These are phyloP conservation scores for Argyrosomus regius DNA, from an alignment of 2,797 vertebrate genomes.

Conservation along the genomic window DNA sequence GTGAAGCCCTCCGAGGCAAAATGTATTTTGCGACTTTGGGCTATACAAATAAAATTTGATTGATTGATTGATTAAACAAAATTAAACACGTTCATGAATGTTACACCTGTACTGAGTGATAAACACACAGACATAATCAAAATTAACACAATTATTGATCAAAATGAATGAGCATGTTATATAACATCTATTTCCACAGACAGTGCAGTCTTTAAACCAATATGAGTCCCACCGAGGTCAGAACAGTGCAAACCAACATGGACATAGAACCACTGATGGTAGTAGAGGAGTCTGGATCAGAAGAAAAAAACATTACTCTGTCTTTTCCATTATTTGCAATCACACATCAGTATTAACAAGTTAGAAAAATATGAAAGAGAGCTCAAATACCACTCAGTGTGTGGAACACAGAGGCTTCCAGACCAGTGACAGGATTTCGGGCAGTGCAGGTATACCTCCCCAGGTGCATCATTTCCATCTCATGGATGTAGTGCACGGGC, in stretches of 20 bases:
- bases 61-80: background rate
- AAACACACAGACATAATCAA: background rate
- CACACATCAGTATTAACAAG: slow-evolving; percentile 9
- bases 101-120: no score
- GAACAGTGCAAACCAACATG: slow-evolving; percentile 51
- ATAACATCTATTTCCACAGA: slow-evolving; percentile 14
- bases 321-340: slow-evolving; percentile 11
- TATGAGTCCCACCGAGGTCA: slow-evolving; percentile 40
- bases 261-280: slow-evolving; percentile 45
- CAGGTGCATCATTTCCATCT: slow-evolving; percentile 47
- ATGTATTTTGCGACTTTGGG: no score
- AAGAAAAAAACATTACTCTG: slow-evolving; percentile 51
- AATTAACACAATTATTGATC: background rate
- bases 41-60: no score
- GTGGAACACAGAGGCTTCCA: slow-evolving; percentile 37
- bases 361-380: slow-evolving; percentile 6
- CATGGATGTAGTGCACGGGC: slow-evolving; percentile 20
- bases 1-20: no score
- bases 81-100: no score
- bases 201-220: slow-evolving; percentile 33
- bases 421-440: slow-evolving; percentile 51
- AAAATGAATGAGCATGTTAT: background rate
- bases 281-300: slow-evolving; percentile 54
- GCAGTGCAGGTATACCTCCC: slow-evolving; percentile 69
- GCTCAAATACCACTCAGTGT: slow-evolving; percentile 52